Conservation (phyloP, 2,113 vertebrate species). For the Craseonycteris thonglongyai region DNA sequence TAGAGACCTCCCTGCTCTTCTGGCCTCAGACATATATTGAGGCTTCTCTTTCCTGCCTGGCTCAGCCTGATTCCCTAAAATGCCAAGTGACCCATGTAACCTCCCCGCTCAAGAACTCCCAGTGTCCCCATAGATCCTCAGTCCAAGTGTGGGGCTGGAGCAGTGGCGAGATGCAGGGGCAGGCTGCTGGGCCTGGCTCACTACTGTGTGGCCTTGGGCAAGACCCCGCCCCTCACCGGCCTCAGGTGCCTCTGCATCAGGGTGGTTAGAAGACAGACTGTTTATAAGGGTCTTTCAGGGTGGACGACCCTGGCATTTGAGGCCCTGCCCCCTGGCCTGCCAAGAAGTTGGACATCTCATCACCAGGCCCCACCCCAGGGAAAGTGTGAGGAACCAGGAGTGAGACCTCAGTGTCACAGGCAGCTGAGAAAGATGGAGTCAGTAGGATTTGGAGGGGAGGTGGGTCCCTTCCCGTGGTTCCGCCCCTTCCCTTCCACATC, state of each 20-base stretch:
- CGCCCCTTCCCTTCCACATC: conserved; percentile 56
- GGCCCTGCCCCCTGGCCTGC: neutral
- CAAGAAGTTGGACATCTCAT: neutral
- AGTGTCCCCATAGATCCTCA: neutral
- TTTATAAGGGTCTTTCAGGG: neutral
- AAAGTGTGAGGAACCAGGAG: neutral
- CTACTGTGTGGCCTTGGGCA: neutral
- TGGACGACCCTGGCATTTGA: neutral
- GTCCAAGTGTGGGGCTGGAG: neutral
- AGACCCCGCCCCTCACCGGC: neutral
- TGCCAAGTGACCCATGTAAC: neutral
- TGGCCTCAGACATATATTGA: neutral
- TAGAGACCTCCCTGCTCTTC: neutral
- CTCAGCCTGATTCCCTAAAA: neutral
- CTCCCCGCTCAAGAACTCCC: neutral
- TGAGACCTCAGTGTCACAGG: neutral
- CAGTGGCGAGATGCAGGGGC: neutral
- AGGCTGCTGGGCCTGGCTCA: neutral
- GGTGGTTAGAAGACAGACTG: neutral
- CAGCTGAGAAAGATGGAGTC: conserved; percentile 1
- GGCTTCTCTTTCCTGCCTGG: neutral
- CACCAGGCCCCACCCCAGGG: neutral
- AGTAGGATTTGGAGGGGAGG: neutral
- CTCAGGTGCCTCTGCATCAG: neutral
- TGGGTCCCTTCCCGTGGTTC: neutral